Evolutionary conservation across 2,888 invertebrate species (phyloP), one percentile per base, ranked within the genome.

Genomic region (Acronicta aceris): DNA sequence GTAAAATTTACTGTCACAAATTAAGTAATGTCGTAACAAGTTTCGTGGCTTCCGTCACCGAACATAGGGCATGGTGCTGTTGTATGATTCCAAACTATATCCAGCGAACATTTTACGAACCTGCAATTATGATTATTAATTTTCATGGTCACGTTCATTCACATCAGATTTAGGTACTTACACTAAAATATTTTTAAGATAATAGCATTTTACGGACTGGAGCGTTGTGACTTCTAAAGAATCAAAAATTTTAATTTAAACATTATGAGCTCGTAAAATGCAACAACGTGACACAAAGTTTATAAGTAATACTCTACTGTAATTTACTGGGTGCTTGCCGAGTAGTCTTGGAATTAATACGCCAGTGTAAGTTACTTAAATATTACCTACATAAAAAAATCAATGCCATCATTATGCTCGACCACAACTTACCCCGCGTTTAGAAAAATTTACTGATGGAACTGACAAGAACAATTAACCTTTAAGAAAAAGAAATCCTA

Each of bases 21-120:
- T 87, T 89, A 90, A 79, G 89, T 90, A 76, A 90, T 89, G 78
- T 91, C 89, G 79, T 81, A 83, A 79, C 78, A 81, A 68, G 76
- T 81, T 81, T 83, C 73, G 79, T 79, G 76, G 69, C 76, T 83
- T 76, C 77, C 83, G 84, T 92, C 88, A 92, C 87, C 89, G 89
- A 81, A 82, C 77, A 77, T 82, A 82, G 79, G 80, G 79, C 88
- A 87, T 88, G 60, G 73, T 72, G 79, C 71, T 77, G 71, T 71
- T 71, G 68, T 79, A 62, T 74, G 78, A 76, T 81, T 75, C 81
- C 78, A 82, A 83, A 81, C 74, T 78, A 76, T 81, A 78, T 79
- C 78, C 78, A 81, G 72, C 63, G 63, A 76, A 84, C 88, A 89
- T 90, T 85, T 86, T 84, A 83, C 74, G 74, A 80, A 86, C 85